Conservation (phyloP, 2,888 invertebrate genomes). For the Megamerina dolium region DNA sequence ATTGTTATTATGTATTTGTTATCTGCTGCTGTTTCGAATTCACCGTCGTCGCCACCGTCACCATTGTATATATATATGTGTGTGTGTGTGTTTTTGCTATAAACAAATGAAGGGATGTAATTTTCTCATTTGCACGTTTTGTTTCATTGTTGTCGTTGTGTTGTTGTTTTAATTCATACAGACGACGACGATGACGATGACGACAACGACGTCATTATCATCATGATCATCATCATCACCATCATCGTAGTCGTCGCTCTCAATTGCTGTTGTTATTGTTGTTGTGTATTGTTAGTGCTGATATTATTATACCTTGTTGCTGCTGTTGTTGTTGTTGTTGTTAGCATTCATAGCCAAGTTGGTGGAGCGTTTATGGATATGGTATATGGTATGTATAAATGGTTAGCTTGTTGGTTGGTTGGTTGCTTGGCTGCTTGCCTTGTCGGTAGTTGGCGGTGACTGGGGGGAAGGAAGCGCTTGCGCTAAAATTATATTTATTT, state of each 20-base stretch:
- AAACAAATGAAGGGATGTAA: constrained; percentile 49
- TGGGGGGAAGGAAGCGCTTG: constrained; percentile 39
- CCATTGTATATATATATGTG: constrained; percentile 5
- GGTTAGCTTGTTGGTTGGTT: too few species aligned
- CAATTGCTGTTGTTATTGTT: constrained; percentile 11
- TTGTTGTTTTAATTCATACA: too few species aligned
- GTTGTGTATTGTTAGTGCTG: constrained; percentile 6
- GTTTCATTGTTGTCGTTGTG: constrained; percentile 19
- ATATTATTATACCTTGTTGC: constrained; percentile 21
- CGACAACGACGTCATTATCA: not conserved
- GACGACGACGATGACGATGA: constrained; percentile 15
- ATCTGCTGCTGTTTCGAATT: too few species aligned
- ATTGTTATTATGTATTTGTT: constrained; percentile 18
- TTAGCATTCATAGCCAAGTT: not conserved
- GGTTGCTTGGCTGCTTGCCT: constrained; percentile 12
- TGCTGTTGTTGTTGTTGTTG: constrained; percentile 19
- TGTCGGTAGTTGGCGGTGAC: constrained; percentile 10
- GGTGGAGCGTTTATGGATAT: constrained; percentile 2
- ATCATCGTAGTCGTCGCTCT: constrained; percentile 16
- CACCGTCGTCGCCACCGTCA: too few species aligned
- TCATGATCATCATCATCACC: constrained; percentile 5
- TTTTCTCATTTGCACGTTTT: constrained; percentile 32
- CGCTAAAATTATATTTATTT: constrained; percentile 49
- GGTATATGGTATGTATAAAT: too few species aligned
- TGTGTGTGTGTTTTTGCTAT: constrained; percentile 20